Evolutionary conservation across 2,113 vertebrate species (phyloP).

Genomic region (Gavialis gangeticus): DNA sequence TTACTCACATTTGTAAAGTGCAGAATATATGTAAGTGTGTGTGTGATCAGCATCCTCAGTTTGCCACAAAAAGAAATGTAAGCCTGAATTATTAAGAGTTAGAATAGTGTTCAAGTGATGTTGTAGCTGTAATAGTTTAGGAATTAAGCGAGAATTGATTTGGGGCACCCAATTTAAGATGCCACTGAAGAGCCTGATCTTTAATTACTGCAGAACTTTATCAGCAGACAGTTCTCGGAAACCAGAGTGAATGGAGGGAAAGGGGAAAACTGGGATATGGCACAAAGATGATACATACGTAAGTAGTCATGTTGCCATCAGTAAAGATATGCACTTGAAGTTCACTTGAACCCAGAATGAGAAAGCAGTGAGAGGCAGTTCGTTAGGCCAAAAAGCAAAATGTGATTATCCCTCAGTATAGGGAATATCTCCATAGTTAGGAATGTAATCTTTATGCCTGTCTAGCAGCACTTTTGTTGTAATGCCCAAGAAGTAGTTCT

Average conservation of each 20-base stretch:
- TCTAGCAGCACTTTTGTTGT: neutral
- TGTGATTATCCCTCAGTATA: rapidly evolving
- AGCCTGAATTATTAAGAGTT: neutral
- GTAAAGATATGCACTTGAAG: neutral
- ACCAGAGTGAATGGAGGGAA: neutral
- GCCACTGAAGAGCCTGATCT: neutral
- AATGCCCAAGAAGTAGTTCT: neutral
- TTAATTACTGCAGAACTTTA: neutral
- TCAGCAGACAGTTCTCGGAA: neutral
- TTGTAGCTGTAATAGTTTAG: too few species aligned
- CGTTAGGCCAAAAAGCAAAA: too few species aligned
- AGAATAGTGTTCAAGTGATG: too few species aligned
- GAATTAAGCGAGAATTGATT: too few species aligned
- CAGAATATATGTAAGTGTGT: neutral
- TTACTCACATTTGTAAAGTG: neutral
- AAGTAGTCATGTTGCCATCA: neutral
- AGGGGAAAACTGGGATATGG: neutral
- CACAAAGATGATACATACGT: neutral
- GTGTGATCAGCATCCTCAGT: neutral
- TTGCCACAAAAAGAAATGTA: neutral
- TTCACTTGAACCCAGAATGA: neutral
- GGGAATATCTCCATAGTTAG: neutral
- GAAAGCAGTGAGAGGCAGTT: neutral
- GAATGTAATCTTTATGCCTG: neutral
- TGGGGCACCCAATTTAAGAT: rapidly evolving